A percentile compares a stretch with the other conserved stretches of the same genome.
Evolutionary conservation across 2,113 vertebrate species (phyloP).

Genomic region (Grammomys surdaster): DNA sequence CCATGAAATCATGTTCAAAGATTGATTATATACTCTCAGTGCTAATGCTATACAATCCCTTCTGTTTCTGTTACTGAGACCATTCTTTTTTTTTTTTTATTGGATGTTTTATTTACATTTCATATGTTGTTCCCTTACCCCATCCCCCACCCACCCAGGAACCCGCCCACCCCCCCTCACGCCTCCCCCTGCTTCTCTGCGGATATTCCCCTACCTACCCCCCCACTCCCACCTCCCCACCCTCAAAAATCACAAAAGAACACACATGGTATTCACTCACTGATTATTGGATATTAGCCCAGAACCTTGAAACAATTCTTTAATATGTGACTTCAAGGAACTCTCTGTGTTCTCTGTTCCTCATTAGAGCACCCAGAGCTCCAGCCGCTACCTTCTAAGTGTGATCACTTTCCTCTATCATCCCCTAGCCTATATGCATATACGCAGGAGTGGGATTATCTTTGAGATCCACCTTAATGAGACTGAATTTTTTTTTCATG

Average conservation of each 20-base stretch:
- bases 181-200: no score
- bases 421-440: background rate
- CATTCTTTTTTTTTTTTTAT: background rate
- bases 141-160: no score
- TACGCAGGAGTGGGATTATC: background rate
- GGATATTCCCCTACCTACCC: no score
- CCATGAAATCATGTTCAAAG: background rate
- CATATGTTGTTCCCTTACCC: no score
- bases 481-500: slow-evolving; percentile 32
- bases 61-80: background rate
- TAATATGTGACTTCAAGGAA: slow-evolving; percentile 19
- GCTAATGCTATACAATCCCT: background rate
- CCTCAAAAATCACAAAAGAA: no score
- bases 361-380: background rate
- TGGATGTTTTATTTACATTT: no score
- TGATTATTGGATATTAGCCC: no score
- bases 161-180: no score
- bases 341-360: background rate
- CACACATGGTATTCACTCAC: no score
- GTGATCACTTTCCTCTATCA: background rate
- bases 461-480: background rate
- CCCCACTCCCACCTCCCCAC: no score
- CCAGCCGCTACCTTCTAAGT: background rate
- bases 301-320: background rate
- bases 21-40: background rate